Conservation (phyloP, 2,888 invertebrate genomes). For the Cheilosia scutellata region DNA sequence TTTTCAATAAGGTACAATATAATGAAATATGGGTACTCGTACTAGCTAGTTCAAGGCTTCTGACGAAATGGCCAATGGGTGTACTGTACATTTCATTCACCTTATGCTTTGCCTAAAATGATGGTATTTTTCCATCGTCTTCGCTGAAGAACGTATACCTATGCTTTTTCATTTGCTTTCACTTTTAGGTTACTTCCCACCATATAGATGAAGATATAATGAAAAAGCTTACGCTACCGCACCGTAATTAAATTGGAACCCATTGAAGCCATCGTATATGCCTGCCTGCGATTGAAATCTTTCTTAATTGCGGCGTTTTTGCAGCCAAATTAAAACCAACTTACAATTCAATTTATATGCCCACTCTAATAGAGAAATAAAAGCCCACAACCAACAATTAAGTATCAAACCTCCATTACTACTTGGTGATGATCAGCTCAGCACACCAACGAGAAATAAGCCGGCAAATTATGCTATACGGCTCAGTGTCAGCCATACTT, state of each 20-base stretch:
- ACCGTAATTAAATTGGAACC: not conserved
- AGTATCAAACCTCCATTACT: constrained; percentile 24
- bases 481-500: constrained; percentile 22
- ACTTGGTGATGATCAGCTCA: constrained; percentile 6
- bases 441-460: not conserved
- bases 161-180: not conserved
- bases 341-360: constrained; percentile 62
- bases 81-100: too few species aligned
- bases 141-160: not conserved
- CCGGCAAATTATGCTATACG: constrained; percentile 18
- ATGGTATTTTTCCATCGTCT: not conserved
- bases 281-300: not conserved
- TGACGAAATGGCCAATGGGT: not conserved
- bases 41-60: not conserved
- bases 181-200: not conserved
- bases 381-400: constrained; percentile 23
- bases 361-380: constrained; percentile 31
- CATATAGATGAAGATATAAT: not conserved
- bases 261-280: not conserved
- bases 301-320: not conserved
- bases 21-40: too few species aligned
- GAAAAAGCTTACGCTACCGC: not conserved
- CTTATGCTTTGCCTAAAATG: not conserved
- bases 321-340: constrained; percentile 42
- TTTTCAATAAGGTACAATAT: too few species aligned